phyloP scores from a whole-genome alignment of 1,140 invertebrate species.

The Streblospio benedicti region DNA sequence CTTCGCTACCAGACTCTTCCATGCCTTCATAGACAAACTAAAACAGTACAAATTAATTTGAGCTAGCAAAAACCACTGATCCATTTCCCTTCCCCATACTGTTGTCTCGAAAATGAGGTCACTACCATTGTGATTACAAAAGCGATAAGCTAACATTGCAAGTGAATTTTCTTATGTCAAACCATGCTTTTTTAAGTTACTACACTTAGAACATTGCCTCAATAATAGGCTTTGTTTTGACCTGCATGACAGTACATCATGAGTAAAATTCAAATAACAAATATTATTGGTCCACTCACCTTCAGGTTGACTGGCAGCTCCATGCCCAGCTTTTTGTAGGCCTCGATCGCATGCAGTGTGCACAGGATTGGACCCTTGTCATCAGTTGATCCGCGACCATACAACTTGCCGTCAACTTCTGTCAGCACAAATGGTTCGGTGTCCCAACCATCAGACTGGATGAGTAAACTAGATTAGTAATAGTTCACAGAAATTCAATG shows the following conservation, averaged over 20 bases:
- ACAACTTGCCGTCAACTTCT: slow-evolving; percentile 83
- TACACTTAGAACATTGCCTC: no score
- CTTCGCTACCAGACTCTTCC: slow-evolving; percentile 95
- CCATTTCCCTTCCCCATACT: not conserved
- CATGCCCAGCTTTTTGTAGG: slow-evolving; percentile 58
- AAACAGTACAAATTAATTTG: slow-evolving; percentile 24
- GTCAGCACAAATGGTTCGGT: slow-evolving; percentile 86
- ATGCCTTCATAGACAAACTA: slow-evolving; percentile 95
- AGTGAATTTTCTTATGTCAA: no score
- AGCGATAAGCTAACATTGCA: no score
- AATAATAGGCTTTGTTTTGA: no score
- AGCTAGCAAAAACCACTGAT: slow-evolving; percentile 1
- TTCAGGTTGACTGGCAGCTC: slow-evolving; percentile 87
- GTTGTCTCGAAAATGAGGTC: not conserved
- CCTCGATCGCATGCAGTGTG: slow-evolving; percentile 90
- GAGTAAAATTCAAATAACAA: no score
- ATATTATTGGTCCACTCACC: slow-evolving; percentile 49
- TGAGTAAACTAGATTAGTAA: slow-evolving; percentile 6
- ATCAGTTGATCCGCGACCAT: slow-evolving; percentile 83
- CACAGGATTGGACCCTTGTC: slow-evolving; percentile 76
- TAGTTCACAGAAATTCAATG: not conserved
- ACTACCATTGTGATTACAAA: no score
- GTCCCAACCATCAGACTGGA: slow-evolving; percentile 81
- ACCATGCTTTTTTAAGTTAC: no score
- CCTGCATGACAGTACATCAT: no score